A percentile compares a stretch with the other conserved stretches of the same genome.
These are phyloP conservation scores for Butorides virescens DNA, from an alignment of 2,113 vertebrate species.

Conservation along the genomic window DNA sequence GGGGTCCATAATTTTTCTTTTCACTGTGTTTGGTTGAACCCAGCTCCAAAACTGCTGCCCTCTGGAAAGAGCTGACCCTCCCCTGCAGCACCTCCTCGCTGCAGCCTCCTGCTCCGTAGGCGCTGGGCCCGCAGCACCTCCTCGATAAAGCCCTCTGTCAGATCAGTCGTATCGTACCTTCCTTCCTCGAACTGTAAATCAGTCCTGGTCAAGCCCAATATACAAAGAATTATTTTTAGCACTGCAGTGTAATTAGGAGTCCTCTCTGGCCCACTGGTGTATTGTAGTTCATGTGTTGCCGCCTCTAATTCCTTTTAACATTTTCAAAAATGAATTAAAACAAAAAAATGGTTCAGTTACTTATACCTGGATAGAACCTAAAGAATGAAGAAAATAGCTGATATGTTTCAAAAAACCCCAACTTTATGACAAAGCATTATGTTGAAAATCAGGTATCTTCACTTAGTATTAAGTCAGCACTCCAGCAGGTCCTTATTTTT, in stretches of 20 bases:
- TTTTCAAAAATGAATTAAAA: neutral
- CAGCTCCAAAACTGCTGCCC: neutral
- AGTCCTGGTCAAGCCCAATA: neutral
- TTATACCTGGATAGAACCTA: neutral
- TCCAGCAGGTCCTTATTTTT: neutral
- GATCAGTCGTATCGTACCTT: neutral
- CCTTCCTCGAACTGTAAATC: constrained; percentile 23
- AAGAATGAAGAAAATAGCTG: neutral
- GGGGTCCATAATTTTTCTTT: neutral
- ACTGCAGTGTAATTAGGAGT: neutral
- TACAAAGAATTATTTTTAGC: neutral
- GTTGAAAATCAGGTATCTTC: neutral
- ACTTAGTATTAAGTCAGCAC: neutral
- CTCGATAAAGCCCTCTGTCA: neutral
- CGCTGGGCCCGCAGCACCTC: neutral
- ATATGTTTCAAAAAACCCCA: neutral
- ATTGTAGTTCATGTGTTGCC: neutral
- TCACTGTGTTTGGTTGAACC: neutral
- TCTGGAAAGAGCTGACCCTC: neutral
- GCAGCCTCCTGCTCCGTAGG: neutral
- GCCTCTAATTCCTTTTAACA: neutral
- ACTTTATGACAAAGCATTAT: neutral
- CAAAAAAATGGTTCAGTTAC: neutral
- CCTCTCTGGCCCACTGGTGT: neutral
- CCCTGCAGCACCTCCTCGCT: neutral